Conservation (phyloP, 2,888 invertebrate genomes). For the Desoria tigrina region DNA sequence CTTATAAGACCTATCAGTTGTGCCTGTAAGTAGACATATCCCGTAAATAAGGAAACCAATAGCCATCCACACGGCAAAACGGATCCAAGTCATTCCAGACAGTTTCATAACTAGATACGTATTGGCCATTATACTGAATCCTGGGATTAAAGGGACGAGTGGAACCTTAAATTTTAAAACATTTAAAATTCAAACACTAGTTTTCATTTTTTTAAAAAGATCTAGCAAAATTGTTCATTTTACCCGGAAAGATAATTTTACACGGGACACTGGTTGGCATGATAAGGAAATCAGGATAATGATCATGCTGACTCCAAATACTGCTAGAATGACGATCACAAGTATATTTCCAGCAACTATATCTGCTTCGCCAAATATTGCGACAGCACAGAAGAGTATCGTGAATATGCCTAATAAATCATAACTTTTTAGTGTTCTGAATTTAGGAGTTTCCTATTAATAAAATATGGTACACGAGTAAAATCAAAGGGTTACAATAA, state of each 20-base stretch:
- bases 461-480: no score
- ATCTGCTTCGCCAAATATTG: conserved; percentile 37
- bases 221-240: conserved; percentile 5
- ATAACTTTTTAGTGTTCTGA: no score
- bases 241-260: conserved; percentile 42
- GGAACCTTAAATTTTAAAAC: conserved; percentile 60
- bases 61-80: conserved; percentile 61
- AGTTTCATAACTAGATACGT: conserved; percentile 61
- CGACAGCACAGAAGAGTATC: conserved; percentile 40
- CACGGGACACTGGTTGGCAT: conserved; percentile 44
- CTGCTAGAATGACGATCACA: conserved; percentile 14
- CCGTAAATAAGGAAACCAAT: conserved; percentile 48
- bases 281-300: conserved; percentile 35
- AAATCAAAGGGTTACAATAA: conserved; percentile 42
- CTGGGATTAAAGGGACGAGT: conserved; percentile 59
- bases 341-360: conserved; percentile 21
- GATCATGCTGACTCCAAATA: conserved; percentile 23
- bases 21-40: conserved; percentile 44
- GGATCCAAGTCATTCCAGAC: conserved; percentile 58
- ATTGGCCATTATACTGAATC: conserved; percentile 59
- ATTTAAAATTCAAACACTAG: no score
- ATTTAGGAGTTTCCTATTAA: no score
- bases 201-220: no score
- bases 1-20: conserved; percentile 43
- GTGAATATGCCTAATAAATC: conserved; percentile 40